Conservation (phyloP, 2,113 vertebrate genomes). For the Anolis sagrei region DNA sequence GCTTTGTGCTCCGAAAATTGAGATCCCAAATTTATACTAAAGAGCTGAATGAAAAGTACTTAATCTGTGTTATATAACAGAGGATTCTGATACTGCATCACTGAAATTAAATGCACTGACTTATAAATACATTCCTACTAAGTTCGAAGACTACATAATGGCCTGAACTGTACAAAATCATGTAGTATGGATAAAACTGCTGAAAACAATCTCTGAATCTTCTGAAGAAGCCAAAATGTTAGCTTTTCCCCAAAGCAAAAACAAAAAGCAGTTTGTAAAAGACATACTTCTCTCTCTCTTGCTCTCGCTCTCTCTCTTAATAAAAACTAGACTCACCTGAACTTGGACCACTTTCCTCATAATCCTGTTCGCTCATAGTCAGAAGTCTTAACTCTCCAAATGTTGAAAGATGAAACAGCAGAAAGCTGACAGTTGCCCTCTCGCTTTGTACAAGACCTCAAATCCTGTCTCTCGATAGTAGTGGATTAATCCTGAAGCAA, state of each 20-base stretch:
- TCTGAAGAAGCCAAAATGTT: background rate
- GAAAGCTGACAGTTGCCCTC: conserved; percentile 51
- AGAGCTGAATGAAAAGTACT: conserved; percentile 30
- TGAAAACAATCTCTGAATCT: background rate
- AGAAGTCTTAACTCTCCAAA: conserved; percentile 39
- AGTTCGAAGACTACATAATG: conserved; percentile 12
- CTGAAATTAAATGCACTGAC: conserved; percentile 19
- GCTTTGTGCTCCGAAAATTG: background rate
- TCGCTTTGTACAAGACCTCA: conserved; percentile 63
- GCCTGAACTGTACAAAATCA: background rate
- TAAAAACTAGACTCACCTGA: conserved; percentile 63
- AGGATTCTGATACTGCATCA: conserved; percentile 35
- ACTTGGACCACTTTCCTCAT: conserved; percentile 55
- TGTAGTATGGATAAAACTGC: background rate
- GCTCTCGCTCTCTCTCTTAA: background rate
- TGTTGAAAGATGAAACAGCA: conserved; percentile 29
- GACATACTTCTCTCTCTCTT: rapidly evolving
- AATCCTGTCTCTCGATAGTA: conserved; percentile 67
- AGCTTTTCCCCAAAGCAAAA: background rate
- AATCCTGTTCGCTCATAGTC: conserved; percentile 65
- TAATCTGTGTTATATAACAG: conserved; percentile 47
- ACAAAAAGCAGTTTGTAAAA: background rate
- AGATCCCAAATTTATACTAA: conserved; percentile 9
- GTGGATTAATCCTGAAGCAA: conserved; percentile 68
- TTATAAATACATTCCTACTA: conserved; percentile 10